Evolutionary conservation across 2,797 vertebrate genomes (phyloP), one percentile per base, ranked within the genome.

Genomic region (Melanotaenia nigrans): DNA sequence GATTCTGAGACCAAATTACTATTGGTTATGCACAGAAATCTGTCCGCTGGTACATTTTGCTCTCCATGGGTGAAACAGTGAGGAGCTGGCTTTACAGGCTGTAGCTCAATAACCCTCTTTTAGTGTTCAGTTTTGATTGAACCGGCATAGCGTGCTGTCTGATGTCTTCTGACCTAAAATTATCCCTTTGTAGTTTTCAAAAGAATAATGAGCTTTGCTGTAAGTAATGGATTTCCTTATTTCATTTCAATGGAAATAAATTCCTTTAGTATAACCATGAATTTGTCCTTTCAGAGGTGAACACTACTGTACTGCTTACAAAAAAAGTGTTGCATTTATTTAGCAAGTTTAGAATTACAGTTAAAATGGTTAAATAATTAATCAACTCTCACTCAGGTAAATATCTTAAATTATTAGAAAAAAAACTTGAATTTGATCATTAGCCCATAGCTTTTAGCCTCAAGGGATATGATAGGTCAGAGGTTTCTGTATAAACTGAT

Each of bases 21-120:
- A n/a, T 33, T 73, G 65, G 79, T 86, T 84, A 75, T 78, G 57
- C 40, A 65, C 47, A 51, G 1, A 65, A 69, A 77, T 73, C 73
- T 80, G 59, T 77, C 32, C 35, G 18, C 25, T 6, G 20, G 30
- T 65, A 35, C n/a, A 20, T 70, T 32, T 57, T 58, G 33, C 47
- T 66, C 66, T 59, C 51, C 4, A 4, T 40, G 33, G 2, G 30
- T 5, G 2, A 40, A 65, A 55, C 24, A 33, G 57, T 12, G 10
- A 28, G 40, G 51, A 54, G 3, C 5, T 28, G 24, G 51, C 24
- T 51, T 45, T 45, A 4, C 14, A 45, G 40, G 40, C 40, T 45
- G 8, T 45, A 40, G 36, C 36, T 40, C 40, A 11, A 3, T 24
- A 51, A n/a, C 49, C 22, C n/a, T 51, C 22, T 24, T 11, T 51